Evolutionary conservation across 2,797 vertebrate species (phyloP), one percentile per base, ranked within the genome.

Genomic region (Eulemur coronatus): DNA sequence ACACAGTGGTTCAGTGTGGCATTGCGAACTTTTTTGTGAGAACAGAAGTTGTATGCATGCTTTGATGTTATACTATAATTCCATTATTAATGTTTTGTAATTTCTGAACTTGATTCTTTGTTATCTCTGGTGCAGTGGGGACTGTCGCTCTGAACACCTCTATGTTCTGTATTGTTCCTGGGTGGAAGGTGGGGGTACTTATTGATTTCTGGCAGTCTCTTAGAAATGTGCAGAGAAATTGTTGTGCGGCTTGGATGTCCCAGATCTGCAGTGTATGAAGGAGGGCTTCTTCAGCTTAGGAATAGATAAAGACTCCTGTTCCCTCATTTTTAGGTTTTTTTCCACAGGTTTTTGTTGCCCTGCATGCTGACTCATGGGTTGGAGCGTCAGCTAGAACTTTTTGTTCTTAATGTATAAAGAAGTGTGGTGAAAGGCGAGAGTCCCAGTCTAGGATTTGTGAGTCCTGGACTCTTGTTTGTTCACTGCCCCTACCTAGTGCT

Each of bases 31-130:
- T 95, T 91, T 89, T 92, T 38, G 78, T 85, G 95, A 89, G 84
- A 94, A 50, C 65, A 72, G 48, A 95, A 89, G 67, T 92, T 95
- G 78, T 93, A 84, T 97, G 94, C 96, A 95, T 96, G 97, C 76
- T 69, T 97, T 43, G 59, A 61, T 91, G 30, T 97, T 95, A 61
- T 84, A 41, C 30, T 79, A 0, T 85, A 52, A 80, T 80, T 86
- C 72, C 20, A 50, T 95, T 91, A 46, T 95, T 92, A 91, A 57
- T 95, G 67, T 87, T 78, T 94, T 72, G 63, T 2, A n/a, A 46
- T 80, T 84, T 95, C 79, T 93, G 91, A 97, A 48, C 80, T 61
- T 78, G 70, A 75, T 82, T 95, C 70, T 84, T 15, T 90, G 33
- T 75, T 89, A 26, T 93, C 24, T 65, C 43, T 84, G 59, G 50